Percentiles rank a stretch among this genome's conserved stretches.
Evolutionary conservation across 2,113 vertebrate genomes (phyloP).

Genomic region (Serinus canaria): DNA sequence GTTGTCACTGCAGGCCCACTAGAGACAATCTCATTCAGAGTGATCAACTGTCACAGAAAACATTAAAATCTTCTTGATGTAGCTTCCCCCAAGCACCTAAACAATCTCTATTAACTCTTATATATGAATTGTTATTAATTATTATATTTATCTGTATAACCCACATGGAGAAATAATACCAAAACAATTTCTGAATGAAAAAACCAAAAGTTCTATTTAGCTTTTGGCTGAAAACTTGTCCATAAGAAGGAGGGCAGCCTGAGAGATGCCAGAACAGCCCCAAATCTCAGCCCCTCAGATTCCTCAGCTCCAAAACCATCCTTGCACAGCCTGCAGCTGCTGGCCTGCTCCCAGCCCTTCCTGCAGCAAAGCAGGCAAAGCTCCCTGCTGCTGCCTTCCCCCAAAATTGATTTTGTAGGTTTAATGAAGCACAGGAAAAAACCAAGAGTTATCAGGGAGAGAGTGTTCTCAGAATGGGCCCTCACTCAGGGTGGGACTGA

Average conservation of each 20-base stretch:
- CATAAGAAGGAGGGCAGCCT: background rate
- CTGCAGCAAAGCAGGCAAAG: background rate
- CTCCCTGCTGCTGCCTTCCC: background rate
- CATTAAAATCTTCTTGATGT: background rate
- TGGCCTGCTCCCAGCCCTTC: background rate
- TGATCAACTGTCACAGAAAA: background rate
- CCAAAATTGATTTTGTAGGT: background rate
- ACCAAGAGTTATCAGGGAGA: background rate
- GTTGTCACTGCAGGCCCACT: background rate
- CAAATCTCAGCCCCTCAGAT: background rate
- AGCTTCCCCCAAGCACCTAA: background rate
- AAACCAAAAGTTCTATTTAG: background rate
- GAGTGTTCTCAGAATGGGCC: background rate
- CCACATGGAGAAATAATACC: background rate
- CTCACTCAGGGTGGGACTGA: background rate
- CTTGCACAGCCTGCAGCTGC: background rate
- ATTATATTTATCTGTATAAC: background rate
- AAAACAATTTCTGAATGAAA: background rate
- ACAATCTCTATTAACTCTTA: background rate
- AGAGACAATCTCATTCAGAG: background rate
- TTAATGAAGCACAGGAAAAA: background rate
- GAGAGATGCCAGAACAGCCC: background rate
- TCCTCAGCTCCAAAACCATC: background rate
- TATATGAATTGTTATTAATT: background rate
- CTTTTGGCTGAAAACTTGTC: background rate